These are phyloP conservation scores for Oncorhynchus mykiss DNA, from an alignment of 2,113 vertebrate genomes.

Conservation along the genomic window DNA sequence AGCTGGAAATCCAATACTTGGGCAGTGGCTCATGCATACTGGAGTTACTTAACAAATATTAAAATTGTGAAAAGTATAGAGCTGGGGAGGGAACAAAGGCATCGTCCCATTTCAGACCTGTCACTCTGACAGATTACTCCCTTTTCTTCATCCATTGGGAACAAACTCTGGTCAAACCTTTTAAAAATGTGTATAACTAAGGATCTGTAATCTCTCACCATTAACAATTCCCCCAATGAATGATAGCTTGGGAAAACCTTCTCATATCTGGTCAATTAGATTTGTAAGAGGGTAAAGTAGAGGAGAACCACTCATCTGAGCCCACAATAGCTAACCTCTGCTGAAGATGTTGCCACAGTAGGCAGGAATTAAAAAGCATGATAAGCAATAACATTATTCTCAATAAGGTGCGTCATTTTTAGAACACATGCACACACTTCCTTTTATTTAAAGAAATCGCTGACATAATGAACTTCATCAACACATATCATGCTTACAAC, in stretches of 20 bases:
- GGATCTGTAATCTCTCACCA: background rate
- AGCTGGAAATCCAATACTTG: conserved; percentile 39
- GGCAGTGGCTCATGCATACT: conserved; percentile 55
- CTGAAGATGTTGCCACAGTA: conserved; percentile 1
- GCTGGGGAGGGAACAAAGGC: conserved; percentile 57
- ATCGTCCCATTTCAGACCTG: conserved; percentile 65
- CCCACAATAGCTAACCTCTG: conserved; percentile 14
- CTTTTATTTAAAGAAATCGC: conserved; percentile 33
- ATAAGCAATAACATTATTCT: conserved; percentile 17
- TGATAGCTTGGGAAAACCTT: too few species aligned
- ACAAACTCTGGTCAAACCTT: conserved; percentile 9
- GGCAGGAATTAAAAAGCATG: conserved; percentile 11
- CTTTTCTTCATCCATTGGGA: conserved; percentile 52
- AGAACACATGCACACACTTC: background rate
- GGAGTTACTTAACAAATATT: conserved; percentile 66
- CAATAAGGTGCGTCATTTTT: conserved; percentile 3
- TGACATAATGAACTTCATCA: conserved; percentile 43
- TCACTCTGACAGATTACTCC: conserved; percentile 61
- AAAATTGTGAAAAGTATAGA: conserved; percentile 40
- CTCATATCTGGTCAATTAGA: too few species aligned
- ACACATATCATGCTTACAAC: conserved; percentile 27
- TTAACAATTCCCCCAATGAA: background rate
- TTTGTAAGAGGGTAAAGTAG: too few species aligned
- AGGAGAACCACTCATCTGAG: background rate
- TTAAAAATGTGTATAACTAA: background rate